Evolutionary conservation across 2,113 vertebrate species (phyloP).

Genomic region (Psilopogon haemacephalus): DNA sequence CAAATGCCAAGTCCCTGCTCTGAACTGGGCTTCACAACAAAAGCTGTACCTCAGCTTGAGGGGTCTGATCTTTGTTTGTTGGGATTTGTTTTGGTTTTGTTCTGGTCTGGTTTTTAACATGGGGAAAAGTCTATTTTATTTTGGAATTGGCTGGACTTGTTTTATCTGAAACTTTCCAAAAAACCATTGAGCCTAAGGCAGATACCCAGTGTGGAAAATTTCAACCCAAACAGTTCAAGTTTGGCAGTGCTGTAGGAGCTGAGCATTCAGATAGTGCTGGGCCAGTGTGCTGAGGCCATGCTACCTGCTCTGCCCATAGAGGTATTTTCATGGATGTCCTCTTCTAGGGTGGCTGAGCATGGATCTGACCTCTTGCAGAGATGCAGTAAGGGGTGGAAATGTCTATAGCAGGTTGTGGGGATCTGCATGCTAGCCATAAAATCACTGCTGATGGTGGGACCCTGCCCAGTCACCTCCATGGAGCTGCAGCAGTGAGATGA

Average conservation of each 20-base stretch:
- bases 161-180: background rate
- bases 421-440: background rate
- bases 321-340: background rate
- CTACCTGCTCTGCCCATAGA: background rate
- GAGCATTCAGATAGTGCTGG: background rate
- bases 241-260: background rate
- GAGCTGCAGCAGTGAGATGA: background rate
- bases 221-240: constrained; percentile 23
- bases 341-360: background rate
- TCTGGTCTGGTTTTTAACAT: background rate
- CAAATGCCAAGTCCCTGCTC: background rate
- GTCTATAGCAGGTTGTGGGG: rapidly evolving
- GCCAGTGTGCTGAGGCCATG: background rate
- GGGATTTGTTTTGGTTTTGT: background rate
- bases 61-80: background rate
- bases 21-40: background rate
- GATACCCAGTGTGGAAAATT: constrained; percentile 42
- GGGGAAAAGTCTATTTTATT: background rate
- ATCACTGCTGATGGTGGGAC: background rate
- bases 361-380: background rate
- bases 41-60: background rate
- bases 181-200: background rate
- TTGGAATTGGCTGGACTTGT: background rate
- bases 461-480: background rate
- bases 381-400: background rate